phyloP scores from a whole-genome alignment of 1,140 invertebrate species.

The Oryctes rhinoceros region DNA sequence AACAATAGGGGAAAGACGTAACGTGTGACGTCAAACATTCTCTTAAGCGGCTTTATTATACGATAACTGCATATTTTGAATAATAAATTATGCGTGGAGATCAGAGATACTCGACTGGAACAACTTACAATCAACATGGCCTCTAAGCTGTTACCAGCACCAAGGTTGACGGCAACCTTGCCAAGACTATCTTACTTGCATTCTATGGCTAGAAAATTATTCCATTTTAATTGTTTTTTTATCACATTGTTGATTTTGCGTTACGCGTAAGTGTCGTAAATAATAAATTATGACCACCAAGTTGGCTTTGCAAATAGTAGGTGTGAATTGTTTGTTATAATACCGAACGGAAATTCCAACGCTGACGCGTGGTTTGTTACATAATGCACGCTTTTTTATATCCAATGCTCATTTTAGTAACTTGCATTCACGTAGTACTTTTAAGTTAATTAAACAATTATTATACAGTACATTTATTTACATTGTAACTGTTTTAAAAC shows the following conservation, averaged over 20 bases:
- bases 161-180: background rate
- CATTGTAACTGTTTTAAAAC: too few relatives aligned
- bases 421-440: too few relatives aligned
- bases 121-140: background rate
- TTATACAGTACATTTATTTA: too few relatives aligned
- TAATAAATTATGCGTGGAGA: background rate
- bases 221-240: slow-evolving; percentile 3
- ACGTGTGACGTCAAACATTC: slow-evolving; percentile 2
- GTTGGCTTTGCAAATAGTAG: background rate
- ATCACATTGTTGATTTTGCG: slow-evolving; percentile 6
- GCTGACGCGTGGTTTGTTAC: slow-evolving; percentile 7
- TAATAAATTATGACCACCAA: background rate
- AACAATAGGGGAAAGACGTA: background rate
- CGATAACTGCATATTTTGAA: slow-evolving; percentile 15
- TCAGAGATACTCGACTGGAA: background rate
- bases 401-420: background rate
- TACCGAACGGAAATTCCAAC: background rate
- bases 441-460: too few relatives aligned
- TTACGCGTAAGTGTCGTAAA: slow-evolving; percentile 9
- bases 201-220: slow-evolving; percentile 1
- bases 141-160: background rate
- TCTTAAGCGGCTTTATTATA: background rate
- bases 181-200: background rate
- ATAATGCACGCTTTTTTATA: background rate
- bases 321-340: slow-evolving; percentile 14